Percentiles rank a stretch among this genome's conserved stretches.
Conservation (phyloP, 2,797 vertebrate species). For the Tokudaia muenninki region DNA sequence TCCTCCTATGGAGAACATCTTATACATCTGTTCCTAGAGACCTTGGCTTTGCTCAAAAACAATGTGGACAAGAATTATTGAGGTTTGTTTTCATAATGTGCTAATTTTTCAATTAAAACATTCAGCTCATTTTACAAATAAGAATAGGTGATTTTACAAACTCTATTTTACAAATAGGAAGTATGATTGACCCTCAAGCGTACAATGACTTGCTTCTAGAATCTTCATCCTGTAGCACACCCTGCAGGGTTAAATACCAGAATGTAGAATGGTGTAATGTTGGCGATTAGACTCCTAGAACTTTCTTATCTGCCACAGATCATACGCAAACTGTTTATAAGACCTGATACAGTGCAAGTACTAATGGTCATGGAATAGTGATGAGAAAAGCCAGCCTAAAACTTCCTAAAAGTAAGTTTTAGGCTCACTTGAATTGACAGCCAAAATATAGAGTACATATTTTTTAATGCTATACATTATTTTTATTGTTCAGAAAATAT, state of each 20-base stretch:
- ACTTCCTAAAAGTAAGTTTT: not conserved
- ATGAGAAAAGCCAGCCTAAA: not conserved
- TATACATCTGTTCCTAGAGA: not conserved
- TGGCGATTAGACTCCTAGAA: not conserved
- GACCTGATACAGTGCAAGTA: not conserved
- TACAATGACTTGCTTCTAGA: not conserved
- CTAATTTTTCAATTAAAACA: not conserved
- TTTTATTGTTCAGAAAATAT: constrained; percentile 20
- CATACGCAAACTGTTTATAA: not conserved
- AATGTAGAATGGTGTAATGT: not conserved
- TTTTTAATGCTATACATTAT: not conserved
- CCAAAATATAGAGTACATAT: not conserved
- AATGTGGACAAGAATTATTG: not conserved
- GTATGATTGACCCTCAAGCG: not conserved
- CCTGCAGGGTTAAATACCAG: not conserved
- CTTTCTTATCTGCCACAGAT: not conserved
- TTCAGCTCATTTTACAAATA: not conserved
- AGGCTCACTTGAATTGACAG: not conserved
- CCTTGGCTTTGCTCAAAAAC: not conserved
- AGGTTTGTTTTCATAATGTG: not conserved
- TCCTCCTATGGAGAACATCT: not conserved
- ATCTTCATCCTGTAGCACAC: not conserved
- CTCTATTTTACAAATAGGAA: not conserved
- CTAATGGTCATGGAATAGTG: not conserved
- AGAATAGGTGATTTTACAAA: not conserved